These are phyloP conservation scores for Nilaparvata lugens DNA, from an alignment of 1,140 invertebrate genomes.

Conservation along the genomic window DNA sequence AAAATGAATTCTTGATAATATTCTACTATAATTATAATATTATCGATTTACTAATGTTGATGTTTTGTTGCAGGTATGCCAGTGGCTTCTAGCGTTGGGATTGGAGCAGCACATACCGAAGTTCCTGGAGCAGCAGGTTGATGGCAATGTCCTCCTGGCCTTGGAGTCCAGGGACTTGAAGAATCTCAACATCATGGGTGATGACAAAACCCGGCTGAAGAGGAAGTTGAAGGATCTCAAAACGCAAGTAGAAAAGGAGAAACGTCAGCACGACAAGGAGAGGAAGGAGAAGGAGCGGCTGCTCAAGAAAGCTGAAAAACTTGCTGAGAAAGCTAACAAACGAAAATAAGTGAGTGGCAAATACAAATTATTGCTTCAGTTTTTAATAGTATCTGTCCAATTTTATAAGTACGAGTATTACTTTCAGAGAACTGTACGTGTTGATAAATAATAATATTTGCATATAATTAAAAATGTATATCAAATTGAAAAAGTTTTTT, in stretches of 20 bases:
- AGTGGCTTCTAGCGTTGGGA: conserved; percentile 73
- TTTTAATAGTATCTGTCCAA: no score
- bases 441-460: no score
- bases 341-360: conserved; percentile 24
- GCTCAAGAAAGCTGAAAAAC: conserved; percentile 70
- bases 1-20: no score
- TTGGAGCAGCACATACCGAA: conserved; percentile 74
- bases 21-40: no score
- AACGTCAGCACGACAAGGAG: conserved; percentile 60
- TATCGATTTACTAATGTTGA: no score
- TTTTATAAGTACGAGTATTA: no score
- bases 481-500: no score
- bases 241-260: conserved; percentile 67
- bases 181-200: conserved; percentile 64
- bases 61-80: conserved; percentile 55
- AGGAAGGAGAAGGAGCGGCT: conserved; percentile 66
- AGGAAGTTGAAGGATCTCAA: conserved; percentile 82
- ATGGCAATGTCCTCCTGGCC: conserved; percentile 67
- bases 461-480: no score
- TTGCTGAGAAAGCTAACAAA: conserved; percentile 49
- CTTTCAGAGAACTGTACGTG: no score
- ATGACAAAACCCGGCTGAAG: conserved; percentile 76
- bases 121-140: conserved; percentile 76
- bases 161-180: conserved; percentile 85
- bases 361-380: no score